Conservation (phyloP, 1,140 invertebrate genomes). For the Drosophila orosa region DNA sequence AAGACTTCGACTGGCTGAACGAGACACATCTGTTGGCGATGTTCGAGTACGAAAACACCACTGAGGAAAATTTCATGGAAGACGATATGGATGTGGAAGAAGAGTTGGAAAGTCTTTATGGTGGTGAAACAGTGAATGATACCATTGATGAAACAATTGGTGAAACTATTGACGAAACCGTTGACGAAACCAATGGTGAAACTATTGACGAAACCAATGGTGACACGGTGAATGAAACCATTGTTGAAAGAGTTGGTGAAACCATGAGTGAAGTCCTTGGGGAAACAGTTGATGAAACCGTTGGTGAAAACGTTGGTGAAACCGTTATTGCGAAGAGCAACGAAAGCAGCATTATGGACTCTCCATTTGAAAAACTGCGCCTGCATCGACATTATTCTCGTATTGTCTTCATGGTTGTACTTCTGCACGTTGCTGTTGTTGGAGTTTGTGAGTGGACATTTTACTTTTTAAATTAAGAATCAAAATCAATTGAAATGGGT, state of each 20-base stretch:
- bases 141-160: not conserved
- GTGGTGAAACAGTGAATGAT: not conserved
- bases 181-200: no score
- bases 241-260: not conserved
- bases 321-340: not conserved
- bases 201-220: not conserved
- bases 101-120: not conserved
- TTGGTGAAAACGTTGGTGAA: not conserved
- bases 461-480: not conserved
- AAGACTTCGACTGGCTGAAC: conserved; percentile 43
- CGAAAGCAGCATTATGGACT: not conserved
- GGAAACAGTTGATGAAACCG: not conserved
- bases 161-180: not conserved
- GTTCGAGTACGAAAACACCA: conserved; percentile 28
- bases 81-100: no score
- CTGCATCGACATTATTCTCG: conserved; percentile 20
- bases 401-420: conserved; percentile 38
- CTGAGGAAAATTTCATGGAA: conserved; percentile 5
- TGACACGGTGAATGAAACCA: not conserved
- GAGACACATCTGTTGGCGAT: conserved; percentile 43
- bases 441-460: conserved; percentile 35
- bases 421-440: conserved; percentile 58
- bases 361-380: conserved; percentile 6
- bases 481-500: not conserved
- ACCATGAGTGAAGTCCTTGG: not conserved